phyloP scores from a whole-genome alignment of 2,797 vertebrate genomes.

The Melopsittacus undulatus region DNA sequence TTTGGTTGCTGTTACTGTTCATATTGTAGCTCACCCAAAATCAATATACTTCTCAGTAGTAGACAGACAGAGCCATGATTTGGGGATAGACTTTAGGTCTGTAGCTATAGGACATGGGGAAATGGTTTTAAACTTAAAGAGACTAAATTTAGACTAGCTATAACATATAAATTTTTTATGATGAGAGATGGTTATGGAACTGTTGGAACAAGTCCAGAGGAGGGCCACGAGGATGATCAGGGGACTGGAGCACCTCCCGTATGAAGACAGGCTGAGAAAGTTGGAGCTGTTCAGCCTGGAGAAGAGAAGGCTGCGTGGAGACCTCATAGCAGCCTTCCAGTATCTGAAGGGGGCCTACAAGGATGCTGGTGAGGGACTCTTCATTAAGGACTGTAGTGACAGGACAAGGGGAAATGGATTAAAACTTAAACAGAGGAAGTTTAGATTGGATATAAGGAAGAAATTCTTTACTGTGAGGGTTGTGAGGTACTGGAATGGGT shows the following conservation, averaged over 20 bases:
- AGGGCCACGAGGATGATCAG: not conserved
- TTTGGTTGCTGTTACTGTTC: not conserved
- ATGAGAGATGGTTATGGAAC: not conserved
- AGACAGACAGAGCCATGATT: not conserved
- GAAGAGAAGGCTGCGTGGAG: no score
- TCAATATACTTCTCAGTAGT: not conserved
- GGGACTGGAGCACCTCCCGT: not conserved
- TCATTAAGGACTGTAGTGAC: no score
- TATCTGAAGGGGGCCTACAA: no score
- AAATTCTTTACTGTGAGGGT: no score
- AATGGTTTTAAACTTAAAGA: not conserved
- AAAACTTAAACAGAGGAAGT: no score
- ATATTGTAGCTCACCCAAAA: not conserved
- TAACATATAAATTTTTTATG: not conserved
- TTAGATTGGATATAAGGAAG: no score
- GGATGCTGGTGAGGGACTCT: no score
- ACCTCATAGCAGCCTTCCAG: no score
- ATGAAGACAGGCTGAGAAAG: not conserved
- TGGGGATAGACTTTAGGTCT: not conserved
- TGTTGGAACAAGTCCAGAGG: not conserved
- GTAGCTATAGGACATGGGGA: not conserved
- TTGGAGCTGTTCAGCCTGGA: no score
- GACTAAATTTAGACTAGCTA: not conserved
- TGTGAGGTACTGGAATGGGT: no score
- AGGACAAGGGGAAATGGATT: no score